These are phyloP conservation scores for Hydrochoerus hydrochaeris DNA, from an alignment of 2,113 vertebrate genomes.

Conservation along the genomic window DNA sequence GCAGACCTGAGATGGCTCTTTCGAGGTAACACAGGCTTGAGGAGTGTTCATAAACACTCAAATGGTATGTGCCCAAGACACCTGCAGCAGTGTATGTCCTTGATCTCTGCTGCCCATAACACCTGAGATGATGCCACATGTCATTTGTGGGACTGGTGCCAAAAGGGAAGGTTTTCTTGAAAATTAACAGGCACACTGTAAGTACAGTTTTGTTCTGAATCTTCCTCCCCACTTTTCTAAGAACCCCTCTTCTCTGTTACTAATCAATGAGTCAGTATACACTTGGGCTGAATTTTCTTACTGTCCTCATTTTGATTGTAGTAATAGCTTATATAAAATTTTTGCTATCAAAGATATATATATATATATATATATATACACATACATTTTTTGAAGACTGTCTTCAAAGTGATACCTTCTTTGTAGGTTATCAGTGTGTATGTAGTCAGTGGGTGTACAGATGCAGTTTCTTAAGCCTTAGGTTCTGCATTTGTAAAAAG, in stretches of 20 bases:
- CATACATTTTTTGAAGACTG: background rate
- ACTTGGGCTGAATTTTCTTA: constrained; percentile 50
- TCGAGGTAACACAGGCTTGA: background rate
- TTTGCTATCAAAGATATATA: constrained; percentile 51
- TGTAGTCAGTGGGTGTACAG: constrained; percentile 14
- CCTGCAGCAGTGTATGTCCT: background rate
- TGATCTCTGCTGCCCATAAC: background rate
- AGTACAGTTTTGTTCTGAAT: constrained; percentile 79
- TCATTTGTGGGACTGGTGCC: constrained; percentile 59
- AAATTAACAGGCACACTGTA: constrained; percentile 58
- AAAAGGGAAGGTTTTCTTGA: constrained; percentile 70
- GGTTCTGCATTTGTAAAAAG: constrained; percentile 53
- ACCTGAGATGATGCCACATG: constrained; percentile 56
- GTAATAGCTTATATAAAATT: background rate
- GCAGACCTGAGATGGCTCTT: background rate
- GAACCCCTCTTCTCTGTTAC: constrained; percentile 72
- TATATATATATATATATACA: background rate
- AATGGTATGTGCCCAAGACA: background rate
- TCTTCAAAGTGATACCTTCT: constrained; percentile 48
- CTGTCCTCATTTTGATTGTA: constrained; percentile 59
- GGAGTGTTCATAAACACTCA: background rate
- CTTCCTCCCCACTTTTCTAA: constrained; percentile 72
- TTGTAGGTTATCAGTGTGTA: constrained; percentile 11
- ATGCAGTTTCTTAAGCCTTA: constrained; percentile 6
- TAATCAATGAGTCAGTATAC: constrained; percentile 65